Base-by-base conservation (phyloP, 2,797 vertebrate genomes). In the Microchirus variegatus region DNA sequence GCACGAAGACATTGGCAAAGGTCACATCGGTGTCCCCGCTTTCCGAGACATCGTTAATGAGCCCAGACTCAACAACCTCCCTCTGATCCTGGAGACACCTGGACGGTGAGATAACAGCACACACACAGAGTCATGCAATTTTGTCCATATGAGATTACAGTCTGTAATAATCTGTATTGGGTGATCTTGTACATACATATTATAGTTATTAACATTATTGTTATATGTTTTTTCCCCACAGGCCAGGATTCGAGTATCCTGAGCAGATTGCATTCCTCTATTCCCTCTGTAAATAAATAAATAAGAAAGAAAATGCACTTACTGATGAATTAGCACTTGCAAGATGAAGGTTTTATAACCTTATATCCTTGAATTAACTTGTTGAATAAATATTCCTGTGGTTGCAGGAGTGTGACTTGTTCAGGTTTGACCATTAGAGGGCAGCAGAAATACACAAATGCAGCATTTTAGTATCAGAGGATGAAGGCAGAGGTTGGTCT, bases 11-110 rank as follows among this genome's bases (percentile, higher is more conserved):
- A 91, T 94, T 0, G 93, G 93, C 8, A 85, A 75, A 71, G 94
- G 94, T 19, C 75, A 91, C 68, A 95, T 94, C 2, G 94, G 94
- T 8, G 71, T 94, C 37, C 31, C 89, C 15, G 92, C 94, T 22
- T 95, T 95, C 77, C 80, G 58, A 54, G 91, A 93, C 50, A 87
- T 94, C 37, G 90, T 94, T 58, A 94, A 94, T 5, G 94, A 94
- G 73, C 91, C 93, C 15, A 83, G 89, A 6, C 77, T 94, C 57
- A 87, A 94, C 81, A 85, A 90, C 67, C 78, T 95, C 53, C 93
- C 94, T 40, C 70, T 95, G 74, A 93, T 95, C 53, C 82, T 94
- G 62, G 94, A 94, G 84, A 95, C 94, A 10, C 93, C 94, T 14
- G 90, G 88, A 73, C 86, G 90, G 94, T 94, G 75, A 87, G 86